Base-by-base conservation (phyloP, 2,888 invertebrate genomes). In the Perithous albicinctus region DNA sequence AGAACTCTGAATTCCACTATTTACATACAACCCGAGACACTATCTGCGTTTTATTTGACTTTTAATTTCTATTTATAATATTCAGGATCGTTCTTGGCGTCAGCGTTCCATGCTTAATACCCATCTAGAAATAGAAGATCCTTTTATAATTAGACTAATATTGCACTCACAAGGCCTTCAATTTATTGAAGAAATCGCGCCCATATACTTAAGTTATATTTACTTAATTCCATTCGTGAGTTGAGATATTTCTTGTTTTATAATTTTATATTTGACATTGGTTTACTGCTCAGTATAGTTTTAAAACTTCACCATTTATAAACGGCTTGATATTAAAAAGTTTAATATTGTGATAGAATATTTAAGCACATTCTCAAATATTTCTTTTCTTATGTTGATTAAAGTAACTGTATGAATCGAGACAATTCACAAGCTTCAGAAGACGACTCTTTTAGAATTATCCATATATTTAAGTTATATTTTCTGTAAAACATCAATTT, bases 81-180 rank as follows among this genome's bases (percentile, higher is more conserved):
- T 20, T 74, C 29, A 15, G 7, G 43, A 56, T 63, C 32, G 69
- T 54, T 72, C 5, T 46, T 23, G 23, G 23, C 41, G 38, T 41
- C 32, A 10, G 56, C 8, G 43, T 23, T 67, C 48, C 48, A 61
- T 67, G 35, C 48, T 67, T 61, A 51, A 54, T 32, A 32, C 51
- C 46, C 63, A 80, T 74, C 61, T 74, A 74, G 51, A 69, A 74
- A 74, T 79, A 43, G 35, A 78, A 78, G 29, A 72, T 54, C 63
- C 48, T 51, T 59, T 67, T 29, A 63, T 18, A 61, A 6, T 70
- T 43, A 32, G 18, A 29, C 23, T 61, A 59, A 35, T 38, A 63
- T 73, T 73, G 63, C 54, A 64, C 43, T 43, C 29, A 20, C 26
- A 5, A 56, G n/a, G 6, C 7, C 41, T 70, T 41, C 0, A 10